A percentile compares a stretch with the other conserved stretches of the same genome.
phyloP scores from a whole-genome alignment of 1,140 invertebrate genomes.

The Papilio dardanus region DNA sequence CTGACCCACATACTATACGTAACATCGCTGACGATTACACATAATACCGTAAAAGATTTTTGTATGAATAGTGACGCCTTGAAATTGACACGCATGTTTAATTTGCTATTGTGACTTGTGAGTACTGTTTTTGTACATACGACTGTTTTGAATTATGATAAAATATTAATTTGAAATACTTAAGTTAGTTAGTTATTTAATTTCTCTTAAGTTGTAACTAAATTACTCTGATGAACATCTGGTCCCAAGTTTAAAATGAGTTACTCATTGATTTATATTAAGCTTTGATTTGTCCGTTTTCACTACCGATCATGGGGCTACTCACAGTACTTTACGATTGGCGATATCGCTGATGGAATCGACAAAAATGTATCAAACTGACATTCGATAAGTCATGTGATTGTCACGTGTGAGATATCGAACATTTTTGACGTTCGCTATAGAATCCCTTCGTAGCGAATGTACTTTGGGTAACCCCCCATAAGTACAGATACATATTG shows the following conservation, averaged over 20 bases:
- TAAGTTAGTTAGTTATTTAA: not conserved
- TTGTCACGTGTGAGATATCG: too few relatives aligned
- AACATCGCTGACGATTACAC: constrained; percentile 33
- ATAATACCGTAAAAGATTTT: constrained; percentile 7
- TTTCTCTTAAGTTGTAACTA: not conserved
- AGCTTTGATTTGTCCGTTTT: too few relatives aligned
- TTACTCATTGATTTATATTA: too few relatives aligned
- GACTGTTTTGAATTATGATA: not conserved
- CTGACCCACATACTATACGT: constrained; percentile 45
- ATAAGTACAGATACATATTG: too few relatives aligned
- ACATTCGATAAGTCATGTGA: too few relatives aligned
- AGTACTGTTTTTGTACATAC: not conserved
- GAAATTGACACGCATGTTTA: constrained; percentile 12
- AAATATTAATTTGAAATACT: not conserved
- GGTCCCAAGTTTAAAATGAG: not conserved
- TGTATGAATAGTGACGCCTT: constrained; percentile 15
- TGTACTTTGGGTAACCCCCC: too few relatives aligned
- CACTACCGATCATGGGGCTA: too few relatives aligned
- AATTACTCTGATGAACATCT: not conserved
- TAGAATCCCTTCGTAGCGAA: too few relatives aligned
- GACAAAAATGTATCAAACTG: too few relatives aligned
- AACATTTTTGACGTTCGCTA: too few relatives aligned
- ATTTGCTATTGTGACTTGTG: not conserved
- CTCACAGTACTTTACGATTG: too few relatives aligned
- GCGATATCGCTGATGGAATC: too few relatives aligned